Evolutionary conservation across 2,888 invertebrate species (phyloP).

Genomic region (Lepidochitona cinerea): DNA sequence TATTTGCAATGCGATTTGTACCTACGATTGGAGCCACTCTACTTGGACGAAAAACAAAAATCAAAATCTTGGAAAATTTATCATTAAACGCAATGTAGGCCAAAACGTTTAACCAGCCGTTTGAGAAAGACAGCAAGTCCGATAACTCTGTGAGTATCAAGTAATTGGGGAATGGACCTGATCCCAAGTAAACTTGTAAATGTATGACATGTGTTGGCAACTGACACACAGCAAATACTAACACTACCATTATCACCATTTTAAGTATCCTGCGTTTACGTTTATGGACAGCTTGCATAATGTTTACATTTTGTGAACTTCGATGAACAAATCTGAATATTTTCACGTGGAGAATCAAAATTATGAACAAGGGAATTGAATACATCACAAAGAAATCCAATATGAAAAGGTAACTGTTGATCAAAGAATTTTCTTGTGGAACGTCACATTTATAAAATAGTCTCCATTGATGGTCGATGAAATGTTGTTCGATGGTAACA

Average conservation of each 20-base stretch:
- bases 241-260: constrained; percentile 1
- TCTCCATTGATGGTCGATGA: neutral
- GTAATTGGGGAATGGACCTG: neutral
- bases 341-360: neutral
- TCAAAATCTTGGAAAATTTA: neutral
- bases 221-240: neutral
- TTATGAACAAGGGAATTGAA: neutral
- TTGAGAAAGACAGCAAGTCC: neutral
- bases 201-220: neutral
- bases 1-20: too few species aligned
- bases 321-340: neutral
- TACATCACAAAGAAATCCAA: neutral
- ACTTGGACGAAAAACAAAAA: neutral
- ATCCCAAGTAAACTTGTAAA: neutral
- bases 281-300: neutral
- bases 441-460: neutral
- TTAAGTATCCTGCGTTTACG: neutral
- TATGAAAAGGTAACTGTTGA: neutral
- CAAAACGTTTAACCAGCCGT: neutral
- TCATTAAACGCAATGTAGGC: constrained; percentile 5
- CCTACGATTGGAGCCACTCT: neutral
- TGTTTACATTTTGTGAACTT: neutral
- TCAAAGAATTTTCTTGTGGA: neutral
- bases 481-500: neutral
- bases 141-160: neutral